Conservation (phyloP, 2,797 vertebrate genomes). For the Siniperca undulata region DNA sequence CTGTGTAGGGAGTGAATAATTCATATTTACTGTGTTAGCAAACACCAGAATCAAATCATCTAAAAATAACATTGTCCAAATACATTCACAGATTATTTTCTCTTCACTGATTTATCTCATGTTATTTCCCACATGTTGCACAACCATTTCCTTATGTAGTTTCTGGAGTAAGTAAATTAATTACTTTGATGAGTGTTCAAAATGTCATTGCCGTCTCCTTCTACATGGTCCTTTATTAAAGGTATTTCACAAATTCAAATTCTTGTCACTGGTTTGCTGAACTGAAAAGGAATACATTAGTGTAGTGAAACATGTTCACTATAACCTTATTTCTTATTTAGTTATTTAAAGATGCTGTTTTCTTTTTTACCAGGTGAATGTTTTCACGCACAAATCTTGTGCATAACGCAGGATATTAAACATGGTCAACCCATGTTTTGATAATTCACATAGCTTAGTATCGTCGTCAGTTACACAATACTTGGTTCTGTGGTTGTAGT, state of each 20-base stretch:
- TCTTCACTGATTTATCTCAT: neutral
- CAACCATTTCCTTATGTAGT: neutral
- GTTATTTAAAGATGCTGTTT: neutral
- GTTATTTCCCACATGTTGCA: neutral
- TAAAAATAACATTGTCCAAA: slow-evolving; percentile 26
- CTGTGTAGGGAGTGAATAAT: neutral
- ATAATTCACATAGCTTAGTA: neutral
- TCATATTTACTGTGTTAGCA: neutral
- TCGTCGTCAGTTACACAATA: neutral
- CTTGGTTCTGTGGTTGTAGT: neutral
- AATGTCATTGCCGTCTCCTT: neutral
- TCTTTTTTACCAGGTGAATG: too few species aligned
- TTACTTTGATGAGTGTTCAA: neutral
- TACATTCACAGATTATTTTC: neutral
- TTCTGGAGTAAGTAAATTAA: neutral
- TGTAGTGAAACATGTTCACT: neutral
- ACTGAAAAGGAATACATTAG: neutral
- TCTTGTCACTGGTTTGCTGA: neutral
- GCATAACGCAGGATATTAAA: too few species aligned
- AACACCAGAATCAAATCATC: slow-evolving; percentile 10
- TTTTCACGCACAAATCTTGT: neutral
- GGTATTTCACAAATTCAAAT: neutral
- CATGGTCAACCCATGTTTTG: neutral
- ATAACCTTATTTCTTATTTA: neutral
- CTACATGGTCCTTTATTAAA: neutral